Conservation (phyloP, 2,113 vertebrate genomes). For the Cariama cristata region DNA sequence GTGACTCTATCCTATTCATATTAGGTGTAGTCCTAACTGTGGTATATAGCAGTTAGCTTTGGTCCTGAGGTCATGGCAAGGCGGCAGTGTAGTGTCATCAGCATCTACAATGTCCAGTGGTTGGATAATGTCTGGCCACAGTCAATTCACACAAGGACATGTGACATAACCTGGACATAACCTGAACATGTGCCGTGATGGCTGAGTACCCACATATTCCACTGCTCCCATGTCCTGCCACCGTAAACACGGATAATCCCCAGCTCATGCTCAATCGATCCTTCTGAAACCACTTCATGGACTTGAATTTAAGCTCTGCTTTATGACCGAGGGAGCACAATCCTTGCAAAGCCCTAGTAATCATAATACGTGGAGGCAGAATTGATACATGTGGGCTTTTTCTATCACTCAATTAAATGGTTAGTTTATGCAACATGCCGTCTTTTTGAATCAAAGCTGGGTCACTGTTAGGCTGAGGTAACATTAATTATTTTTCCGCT, state of each 20-base stretch:
- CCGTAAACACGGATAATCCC: slow-evolving; percentile 28
- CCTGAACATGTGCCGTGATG: background rate
- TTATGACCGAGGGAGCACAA: slow-evolving; percentile 56
- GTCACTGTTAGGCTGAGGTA: slow-evolving; percentile 95
- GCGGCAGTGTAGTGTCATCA: background rate
- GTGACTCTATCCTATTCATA: background rate
- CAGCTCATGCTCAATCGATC: slow-evolving; percentile 35
- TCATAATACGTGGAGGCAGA: slow-evolving; percentile 67
- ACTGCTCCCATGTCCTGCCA: background rate
- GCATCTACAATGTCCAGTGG: background rate
- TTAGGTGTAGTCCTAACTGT: background rate
- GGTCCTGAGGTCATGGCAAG: background rate
- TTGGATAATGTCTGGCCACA: background rate
- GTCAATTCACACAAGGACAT: background rate
- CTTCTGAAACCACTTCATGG: slow-evolving; percentile 22
- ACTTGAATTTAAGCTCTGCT: slow-evolving; percentile 54
- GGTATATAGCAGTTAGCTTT: background rate
- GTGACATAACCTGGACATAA: background rate
- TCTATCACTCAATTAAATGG: slow-evolving; percentile 91
- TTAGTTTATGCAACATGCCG: slow-evolving; percentile 89
- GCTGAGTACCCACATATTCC: background rate
- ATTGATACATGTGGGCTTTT: slow-evolving; percentile 77
- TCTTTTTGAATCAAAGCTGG: slow-evolving; percentile 87
- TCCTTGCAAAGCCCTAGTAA: slow-evolving; percentile 66
- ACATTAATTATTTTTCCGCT: slow-evolving; percentile 99